Evolutionary conservation across 1,140 invertebrate genomes (phyloP), one percentile per base, ranked within the genome.

Genomic region (Pseudomyrmex dendroicus): DNA sequence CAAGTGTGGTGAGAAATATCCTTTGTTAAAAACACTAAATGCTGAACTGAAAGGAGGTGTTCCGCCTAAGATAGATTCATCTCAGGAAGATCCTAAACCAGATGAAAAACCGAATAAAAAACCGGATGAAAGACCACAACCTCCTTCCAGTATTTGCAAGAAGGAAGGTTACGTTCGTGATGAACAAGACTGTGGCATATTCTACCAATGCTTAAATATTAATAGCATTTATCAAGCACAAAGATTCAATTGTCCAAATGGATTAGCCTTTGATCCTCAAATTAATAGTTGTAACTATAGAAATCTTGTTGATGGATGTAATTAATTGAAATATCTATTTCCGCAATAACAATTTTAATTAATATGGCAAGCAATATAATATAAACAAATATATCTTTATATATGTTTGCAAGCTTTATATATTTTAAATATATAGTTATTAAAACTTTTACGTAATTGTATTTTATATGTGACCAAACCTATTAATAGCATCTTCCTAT

Each of bases 21-120:
- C 96, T 4, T 90, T 97, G 5, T 86, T 96, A 20, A 95, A 92
- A 52, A 91, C 95, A 2, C 94, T 97, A 22, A 96, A 96, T 82
- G 82, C 91, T 7, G 92, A 87, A 12, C 52, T 94, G 85, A 94
- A 73, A 50, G 54, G 82, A 10, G 64, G 54, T 52, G 3, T n/a
- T 2, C 57, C 3, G 92, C 90, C 92, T 66, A 59, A 67, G 9
- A 54, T 22, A 13, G 35, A 64, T 9, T 2, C 13, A 13, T 22
- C 22, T 44, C 25, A 20, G 1, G 17, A 12, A 20, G 25, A 17
- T 13, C 13, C 10, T 62, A 5, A 15, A 2, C n/a, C 52, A 13
- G 12, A 64, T 35, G 35, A 0, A 2, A 17, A 0, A 13, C 72
- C 8, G 10, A 67, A 48, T 10, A n/a, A n/a, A 15, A 72, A 9